Base-by-base conservation (phyloP, 2,113 vertebrate species). In the Pteronura brasiliensis region DNA sequence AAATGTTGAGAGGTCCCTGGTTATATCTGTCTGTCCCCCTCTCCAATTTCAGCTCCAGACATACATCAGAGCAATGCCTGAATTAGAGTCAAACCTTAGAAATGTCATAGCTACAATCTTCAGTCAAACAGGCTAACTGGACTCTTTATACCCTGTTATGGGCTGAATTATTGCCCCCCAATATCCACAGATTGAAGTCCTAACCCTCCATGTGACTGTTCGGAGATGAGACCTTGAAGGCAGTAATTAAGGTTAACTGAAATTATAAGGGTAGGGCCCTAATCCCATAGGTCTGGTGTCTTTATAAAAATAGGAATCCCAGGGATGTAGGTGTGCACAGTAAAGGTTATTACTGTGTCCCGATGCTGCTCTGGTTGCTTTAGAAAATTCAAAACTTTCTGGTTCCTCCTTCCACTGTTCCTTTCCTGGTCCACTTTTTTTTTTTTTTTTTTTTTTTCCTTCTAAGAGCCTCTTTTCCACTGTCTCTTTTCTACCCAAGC, bases 191-290 rank as follows among this genome's bases (percentile, higher is more conserved):
- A 63, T 0, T 91, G 31, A 88, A 88, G 14, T 17, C 12, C 27
- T 91, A 74, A 21, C 1, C 9, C 20, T 27, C 47, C 44, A 10
- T 9, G 27, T 55, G 44, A 65, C 12, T 93, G 14, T 36, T 47
- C 82, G 21, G 14, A 42, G 25, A 31, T 10, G n/a, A 1, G 7
- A 7, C 7, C 10, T 57, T 57, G 39, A 59, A 83, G 55, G 5
- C 44, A 8, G 3, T 71, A 57, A 39, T 36, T 34, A 61, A 55
- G 1, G 9, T 47, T 86, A n/a, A 92, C 36, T n/a, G 14, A 76
- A 18, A 3, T n/a, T n/a, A 27, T 18, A 57, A 15, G 10, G 27
- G 0, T 29, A 3, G 8, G 3, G 4, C 18, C 77, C 7, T 67
- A 42, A 27, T 89, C 7, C 59, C 67, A 39, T 0, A 89, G 18